Percentiles rank a stretch among this genome's conserved stretches.
Evolutionary conservation across 1,140 invertebrate genomes (phyloP).

Genomic region (Heliconius congener): DNA sequence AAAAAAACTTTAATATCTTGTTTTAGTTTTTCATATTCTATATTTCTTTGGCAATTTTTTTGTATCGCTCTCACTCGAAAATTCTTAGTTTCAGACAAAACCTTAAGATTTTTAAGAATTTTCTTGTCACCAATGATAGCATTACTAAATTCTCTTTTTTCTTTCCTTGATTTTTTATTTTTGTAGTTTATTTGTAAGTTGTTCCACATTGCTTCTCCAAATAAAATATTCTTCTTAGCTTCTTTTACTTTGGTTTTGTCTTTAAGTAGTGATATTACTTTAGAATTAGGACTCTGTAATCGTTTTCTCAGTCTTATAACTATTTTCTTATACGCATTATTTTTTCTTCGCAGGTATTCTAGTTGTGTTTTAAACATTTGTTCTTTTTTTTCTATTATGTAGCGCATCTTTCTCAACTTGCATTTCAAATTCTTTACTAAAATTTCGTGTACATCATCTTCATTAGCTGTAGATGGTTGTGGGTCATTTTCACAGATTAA

Average conservation of each 20-base stretch:
- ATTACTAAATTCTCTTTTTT: no score
- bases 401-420: background rate
- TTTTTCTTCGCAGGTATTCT: background rate
- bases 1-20: background rate
- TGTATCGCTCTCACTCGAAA: background rate
- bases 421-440: background rate
- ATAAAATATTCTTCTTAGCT: no score
- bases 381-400: background rate
- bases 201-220: no score
- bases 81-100: background rate
- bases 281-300: slow-evolving; percentile 16
- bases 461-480: no score
- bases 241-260: slow-evolving; percentile 20
- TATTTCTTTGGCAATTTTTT: no score
- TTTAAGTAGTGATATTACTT: slow-evolving; percentile 11
- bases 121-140: no score
- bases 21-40: background rate
- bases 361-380: background rate
- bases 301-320: slow-evolving; percentile 21
- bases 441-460: background rate
- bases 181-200: background rate
- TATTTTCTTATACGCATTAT: background rate
- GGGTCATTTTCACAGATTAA: no score
- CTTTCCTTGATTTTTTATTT: no score
- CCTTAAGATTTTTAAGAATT: no score